Evolutionary conservation across 1,140 invertebrate species (phyloP), one percentile per base, ranked within the genome.

Genomic region (Druon quercuslanigerum): DNA sequence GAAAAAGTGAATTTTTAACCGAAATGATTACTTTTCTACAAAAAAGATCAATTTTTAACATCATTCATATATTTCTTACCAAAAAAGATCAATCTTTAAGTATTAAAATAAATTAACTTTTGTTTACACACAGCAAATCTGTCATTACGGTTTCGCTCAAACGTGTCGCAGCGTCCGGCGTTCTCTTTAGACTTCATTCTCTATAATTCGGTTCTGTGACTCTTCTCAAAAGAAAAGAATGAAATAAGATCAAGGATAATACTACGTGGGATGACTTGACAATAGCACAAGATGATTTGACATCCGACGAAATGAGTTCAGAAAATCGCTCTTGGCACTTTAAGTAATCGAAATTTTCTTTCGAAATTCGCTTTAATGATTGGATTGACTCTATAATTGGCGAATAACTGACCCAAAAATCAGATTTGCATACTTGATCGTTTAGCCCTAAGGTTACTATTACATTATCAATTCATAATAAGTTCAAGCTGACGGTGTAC

Each of bases 211-310:
- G 20, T 60, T 60, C 40, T 71, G 33, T 50, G 51, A 74, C 51
- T 56, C 50, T 16, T 14, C 11, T 60, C 51, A 71, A 72, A 71
- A 14, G 46, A 72, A n/a, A 76, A 16, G 56, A 70, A 51, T 17
- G 50, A 19, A 78, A 74, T 80, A 76, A 75, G 79, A 76, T 81
- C 70, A 81, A 81, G 78, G 73, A 73, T 71, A 50, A 6, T 54
- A 40, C 20, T 51, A 74, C 74, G 71, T 75, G 52, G 40, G 71
- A 74, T 79, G 74, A 79, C 51, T 79, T 70, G 66, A 16, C 71
- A 60, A 60, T 60, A 60, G 33, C 33, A 3, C 33, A 60, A 33
- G 57, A 33, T 33, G 20, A 33, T 60, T 60, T 60, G 57, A 60
- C 57, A 60, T 25, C 56, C 25, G 56, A 33, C 20, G 25, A 60